Conservation (phyloP, 2,888 invertebrate genomes). For the Pammene fasciana region DNA sequence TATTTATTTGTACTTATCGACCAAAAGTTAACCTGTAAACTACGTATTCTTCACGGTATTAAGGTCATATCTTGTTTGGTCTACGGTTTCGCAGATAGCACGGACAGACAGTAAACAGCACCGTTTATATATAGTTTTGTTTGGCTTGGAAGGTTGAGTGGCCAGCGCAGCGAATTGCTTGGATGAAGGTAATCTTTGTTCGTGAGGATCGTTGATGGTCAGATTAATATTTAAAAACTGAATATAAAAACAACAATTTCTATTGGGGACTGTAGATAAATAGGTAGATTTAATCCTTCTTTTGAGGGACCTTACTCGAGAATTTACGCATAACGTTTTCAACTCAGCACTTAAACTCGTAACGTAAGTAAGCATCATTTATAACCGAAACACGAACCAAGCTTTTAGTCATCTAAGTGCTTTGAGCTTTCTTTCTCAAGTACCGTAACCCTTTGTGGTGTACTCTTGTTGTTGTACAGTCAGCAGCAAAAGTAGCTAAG, state of each 20-base stretch:
- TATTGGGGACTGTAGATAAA: no score
- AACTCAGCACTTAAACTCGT: conserved; percentile 26
- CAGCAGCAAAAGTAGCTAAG: no score
- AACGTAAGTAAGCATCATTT: conserved; percentile 13
- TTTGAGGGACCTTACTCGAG: conserved; percentile 24
- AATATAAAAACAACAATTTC: background rate
- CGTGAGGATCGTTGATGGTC: conserved; percentile 1
- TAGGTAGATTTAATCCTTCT: no score
- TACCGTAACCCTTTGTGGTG: conserved; percentile 40
- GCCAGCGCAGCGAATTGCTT: conserved; percentile 33
- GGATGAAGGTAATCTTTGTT: conserved; percentile 39
- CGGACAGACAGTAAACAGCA: conserved; percentile 63
- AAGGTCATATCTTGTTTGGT: conserved; percentile 52
- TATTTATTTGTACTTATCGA: background rate
- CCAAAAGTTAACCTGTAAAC: conserved; percentile 16
- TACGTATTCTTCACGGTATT: conserved; percentile 35
- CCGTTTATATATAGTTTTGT: conserved; percentile 47
- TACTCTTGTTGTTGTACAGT: background rate
- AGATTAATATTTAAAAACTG: background rate
- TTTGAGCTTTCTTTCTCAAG: conserved; percentile 36
- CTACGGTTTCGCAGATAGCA: conserved; percentile 58
- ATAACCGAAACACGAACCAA: conserved; percentile 26
- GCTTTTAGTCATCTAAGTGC: conserved; percentile 41
- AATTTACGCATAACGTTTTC: conserved; percentile 19
- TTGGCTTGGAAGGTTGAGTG: conserved; percentile 44